Conservation (phyloP, 2,113 vertebrate genomes). For the Cochlearius cochlearius region DNA sequence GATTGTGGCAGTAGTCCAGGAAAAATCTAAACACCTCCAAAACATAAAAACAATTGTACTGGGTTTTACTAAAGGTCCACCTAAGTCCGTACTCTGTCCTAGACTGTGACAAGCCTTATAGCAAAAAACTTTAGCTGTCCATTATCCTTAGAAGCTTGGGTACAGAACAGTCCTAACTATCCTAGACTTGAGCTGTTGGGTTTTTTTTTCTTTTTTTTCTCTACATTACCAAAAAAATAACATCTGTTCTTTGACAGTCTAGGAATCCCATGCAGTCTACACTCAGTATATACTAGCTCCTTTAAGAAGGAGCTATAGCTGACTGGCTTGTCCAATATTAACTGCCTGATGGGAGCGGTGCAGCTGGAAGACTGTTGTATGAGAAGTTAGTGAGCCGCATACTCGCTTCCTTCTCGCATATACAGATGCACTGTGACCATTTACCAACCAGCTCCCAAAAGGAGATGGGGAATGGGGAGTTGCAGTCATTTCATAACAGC, state of each 20-base stretch:
- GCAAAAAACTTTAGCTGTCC: neutral
- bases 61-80: neutral
- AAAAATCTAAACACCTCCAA: neutral
- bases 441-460: neutral
- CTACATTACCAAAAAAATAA: neutral
- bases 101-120: neutral
- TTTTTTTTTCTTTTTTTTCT: neutral
- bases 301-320: neutral
- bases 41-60: neutral
- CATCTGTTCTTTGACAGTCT: neutral
- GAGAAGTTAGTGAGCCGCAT: accelerated
- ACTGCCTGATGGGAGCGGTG: neutral
- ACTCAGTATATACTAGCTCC: neutral
- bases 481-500: neutral
- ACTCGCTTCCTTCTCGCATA: neutral
- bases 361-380: neutral
- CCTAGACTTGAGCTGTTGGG: neutral
- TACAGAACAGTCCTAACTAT: neutral
- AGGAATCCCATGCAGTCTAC: neutral
- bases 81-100: neutral
- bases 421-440: neutral
- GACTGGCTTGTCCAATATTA: neutral
- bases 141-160: neutral
- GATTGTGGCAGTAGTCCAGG: neutral
- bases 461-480: neutral